Base-by-base conservation (phyloP, 1,140 invertebrate species). In the Drosophila repletoides region DNA sequence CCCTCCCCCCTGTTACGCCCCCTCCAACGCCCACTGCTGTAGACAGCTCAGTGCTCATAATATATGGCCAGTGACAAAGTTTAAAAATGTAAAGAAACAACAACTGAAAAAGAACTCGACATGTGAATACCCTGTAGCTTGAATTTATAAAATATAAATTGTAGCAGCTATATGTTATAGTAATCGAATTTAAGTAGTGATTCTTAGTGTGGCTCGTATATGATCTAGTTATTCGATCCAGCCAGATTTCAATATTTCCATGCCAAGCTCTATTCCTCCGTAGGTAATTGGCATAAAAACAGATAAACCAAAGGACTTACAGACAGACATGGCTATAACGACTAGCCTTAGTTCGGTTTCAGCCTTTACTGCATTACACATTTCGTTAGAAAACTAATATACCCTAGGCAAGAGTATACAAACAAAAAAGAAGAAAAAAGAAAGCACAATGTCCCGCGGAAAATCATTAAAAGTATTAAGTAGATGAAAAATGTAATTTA, bases 391-490 rank as follows among this genome's bases (percentile, higher is more conserved):
- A n/a, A n/a, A n/a, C n/a, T n/a, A n/a, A n/a, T n/a, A n/a, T n/a
- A n/a, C n/a, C n/a, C n/a, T n/a, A n/a, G n/a, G n/a, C n/a, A 34
- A 2, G 48, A 19, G 17, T 10, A 10, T 53, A 55, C 34, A 41
- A 46, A 46, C 38, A 22, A 17, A 26, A 14, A 52, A 49, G 5
- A 17, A 15, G 12, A 51, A 34, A 26, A 46, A 33, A 22, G 43
- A 21, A 5, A 61, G n/a, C n/a, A 33, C 48, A 21, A 15, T 24
- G 26, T 22, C 26, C 19, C 21, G 51, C 51, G 60, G 45, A 73
- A 59, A 84, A 79, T 84, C 77, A 84, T 83, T 86, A 83, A 83
- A 83, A 83, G 79, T 84, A 79, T 84, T 83, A 79, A 61, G 65
- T 70, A 76, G 77, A 72, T 83, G 59, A 69, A 72, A 70, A 79